A percentile compares a stretch with the other conserved stretches of the same genome.
phyloP scores from a whole-genome alignment of 2,888 invertebrate species.

The Morpho achilles region DNA sequence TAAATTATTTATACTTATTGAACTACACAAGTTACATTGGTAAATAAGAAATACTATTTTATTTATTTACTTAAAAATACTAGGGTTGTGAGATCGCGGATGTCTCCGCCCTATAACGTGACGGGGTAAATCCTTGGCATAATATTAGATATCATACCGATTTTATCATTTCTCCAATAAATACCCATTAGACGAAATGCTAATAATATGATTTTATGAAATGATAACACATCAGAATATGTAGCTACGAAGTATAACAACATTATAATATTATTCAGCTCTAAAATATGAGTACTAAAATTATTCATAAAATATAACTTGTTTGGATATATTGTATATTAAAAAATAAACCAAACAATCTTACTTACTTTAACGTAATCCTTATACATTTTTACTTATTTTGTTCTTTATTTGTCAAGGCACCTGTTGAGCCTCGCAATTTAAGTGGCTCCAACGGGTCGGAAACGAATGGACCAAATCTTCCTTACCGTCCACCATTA shows the following conservation, averaged over 20 bases:
- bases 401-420: slow-evolving; percentile 43
- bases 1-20: too few species aligned
- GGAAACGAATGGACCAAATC: slow-evolving; percentile 44
- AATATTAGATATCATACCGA: slow-evolving; percentile 5
- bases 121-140: not conserved
- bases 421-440: slow-evolving; percentile 55
- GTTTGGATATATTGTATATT: too few species aligned
- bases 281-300: too few species aligned
- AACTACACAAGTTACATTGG: too few species aligned
- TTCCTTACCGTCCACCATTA: slow-evolving; percentile 55
- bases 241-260: too few species aligned
- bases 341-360: too few species aligned
- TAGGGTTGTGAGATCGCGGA: slow-evolving; percentile 11
- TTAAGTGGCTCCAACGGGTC: slow-evolving; percentile 46
- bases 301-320: too few species aligned
- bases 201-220: not conserved
- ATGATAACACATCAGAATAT: not conserved
- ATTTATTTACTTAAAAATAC: not conserved
- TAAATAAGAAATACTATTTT: not conserved
- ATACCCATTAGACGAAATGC: too few species aligned
- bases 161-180: not conserved
- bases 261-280: too few species aligned
- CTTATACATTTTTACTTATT: slow-evolving; percentile 15
- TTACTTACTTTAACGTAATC: not conserved
- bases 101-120: slow-evolving; percentile 8